These are phyloP conservation scores for Neodontobutis hainanensis DNA, from an alignment of 2,113 vertebrate species.

Conservation along the genomic window DNA sequence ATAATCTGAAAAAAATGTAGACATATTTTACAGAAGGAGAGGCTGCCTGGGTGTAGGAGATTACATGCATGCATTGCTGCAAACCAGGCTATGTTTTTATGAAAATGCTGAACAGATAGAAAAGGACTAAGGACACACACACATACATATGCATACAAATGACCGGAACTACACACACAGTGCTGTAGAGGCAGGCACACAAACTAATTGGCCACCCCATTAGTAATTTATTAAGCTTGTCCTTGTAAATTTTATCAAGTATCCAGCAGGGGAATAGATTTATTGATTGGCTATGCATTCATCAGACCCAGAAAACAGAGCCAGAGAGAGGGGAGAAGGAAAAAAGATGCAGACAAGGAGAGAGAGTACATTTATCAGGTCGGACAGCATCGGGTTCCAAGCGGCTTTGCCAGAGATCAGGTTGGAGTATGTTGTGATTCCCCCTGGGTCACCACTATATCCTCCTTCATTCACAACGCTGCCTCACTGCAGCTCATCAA, in stretches of 20 bases:
- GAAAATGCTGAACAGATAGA: conserved; percentile 14
- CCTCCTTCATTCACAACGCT: conserved; percentile 68
- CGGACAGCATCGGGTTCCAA: conserved; percentile 58
- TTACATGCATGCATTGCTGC: neutral
- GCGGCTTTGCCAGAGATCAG: conserved; percentile 70
- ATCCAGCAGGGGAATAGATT: conserved; percentile 74
- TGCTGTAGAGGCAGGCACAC: conserved; percentile 46
- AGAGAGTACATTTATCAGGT: conserved; percentile 69
- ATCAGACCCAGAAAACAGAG: conserved; percentile 66
- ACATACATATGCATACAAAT: conserved; percentile 54
- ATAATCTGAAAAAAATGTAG: neutral
- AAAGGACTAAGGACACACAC: conserved; percentile 19
- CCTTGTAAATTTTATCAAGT: conserved; percentile 79
- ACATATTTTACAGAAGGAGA: neutral
- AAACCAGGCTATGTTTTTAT: conserved; percentile 28
- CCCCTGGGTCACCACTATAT: conserved; percentile 72
- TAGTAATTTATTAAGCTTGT: conserved; percentile 80
- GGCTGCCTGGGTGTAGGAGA: neutral
- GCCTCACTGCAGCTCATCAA: conserved; percentile 66
- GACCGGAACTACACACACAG: conserved; percentile 42
- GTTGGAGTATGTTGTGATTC: conserved; percentile 72
- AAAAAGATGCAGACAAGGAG: conserved; percentile 22
- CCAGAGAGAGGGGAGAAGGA: conserved; percentile 39
- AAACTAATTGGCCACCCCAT: conserved; percentile 77
- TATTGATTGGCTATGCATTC: conserved; percentile 77